Conservation (phyloP, 2,113 vertebrate genomes). For the Hydropotes inermis region DNA sequence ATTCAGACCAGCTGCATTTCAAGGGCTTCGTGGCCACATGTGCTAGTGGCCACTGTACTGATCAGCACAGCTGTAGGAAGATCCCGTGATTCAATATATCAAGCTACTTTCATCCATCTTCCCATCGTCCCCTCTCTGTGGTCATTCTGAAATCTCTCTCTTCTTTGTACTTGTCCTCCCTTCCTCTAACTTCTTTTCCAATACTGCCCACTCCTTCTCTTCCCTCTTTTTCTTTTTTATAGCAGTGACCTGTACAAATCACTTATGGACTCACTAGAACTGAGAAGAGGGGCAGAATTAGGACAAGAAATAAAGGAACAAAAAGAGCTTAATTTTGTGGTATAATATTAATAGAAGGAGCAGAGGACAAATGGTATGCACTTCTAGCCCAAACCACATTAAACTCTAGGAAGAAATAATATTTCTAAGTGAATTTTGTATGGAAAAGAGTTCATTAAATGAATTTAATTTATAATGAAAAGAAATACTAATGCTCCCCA, state of each 20-base stretch:
- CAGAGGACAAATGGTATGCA: background rate
- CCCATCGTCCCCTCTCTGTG: accelerated
- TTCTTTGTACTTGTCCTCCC: background rate
- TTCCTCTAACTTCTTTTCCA: background rate
- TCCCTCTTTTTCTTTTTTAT: background rate
- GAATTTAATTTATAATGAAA: constrained; percentile 30
- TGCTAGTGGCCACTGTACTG: accelerated
- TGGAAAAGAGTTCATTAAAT: background rate
- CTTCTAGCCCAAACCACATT: background rate
- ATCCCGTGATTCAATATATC: background rate
- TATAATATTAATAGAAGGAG: background rate
- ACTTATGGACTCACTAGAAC: background rate
- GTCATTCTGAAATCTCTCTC: background rate
- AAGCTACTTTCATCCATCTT: background rate
- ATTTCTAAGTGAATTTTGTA: background rate
- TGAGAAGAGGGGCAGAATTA: background rate
- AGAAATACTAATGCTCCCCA: background rate
- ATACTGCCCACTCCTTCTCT: background rate
- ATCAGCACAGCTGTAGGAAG: background rate
- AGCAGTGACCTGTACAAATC: background rate
- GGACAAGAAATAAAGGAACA: background rate
- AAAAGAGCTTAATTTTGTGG: background rate
- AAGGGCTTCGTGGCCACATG: accelerated
- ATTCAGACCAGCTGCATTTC: background rate
- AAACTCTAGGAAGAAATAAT: constrained; percentile 18